A percentile compares a stretch with the other conserved stretches of the same genome.
phyloP scores from a whole-genome alignment of 2,888 invertebrate species.

The Brassicogethes aeneus region DNA sequence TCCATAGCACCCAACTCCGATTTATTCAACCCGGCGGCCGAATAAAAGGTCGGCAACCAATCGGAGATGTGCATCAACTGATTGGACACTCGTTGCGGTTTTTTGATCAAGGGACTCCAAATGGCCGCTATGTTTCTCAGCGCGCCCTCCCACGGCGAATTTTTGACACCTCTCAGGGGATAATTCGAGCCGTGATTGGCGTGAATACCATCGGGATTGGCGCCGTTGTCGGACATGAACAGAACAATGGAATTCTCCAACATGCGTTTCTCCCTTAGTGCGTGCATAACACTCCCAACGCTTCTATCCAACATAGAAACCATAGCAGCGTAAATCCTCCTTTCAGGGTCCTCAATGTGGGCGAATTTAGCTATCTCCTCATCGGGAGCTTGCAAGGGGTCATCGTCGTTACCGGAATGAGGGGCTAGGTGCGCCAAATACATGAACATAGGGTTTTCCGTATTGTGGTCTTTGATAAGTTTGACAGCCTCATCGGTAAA shows the following conservation, averaged over 20 bases:
- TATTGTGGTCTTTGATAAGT: constrained; percentile 48
- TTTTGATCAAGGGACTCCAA: constrained; percentile 53
- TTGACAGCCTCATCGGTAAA: constrained; percentile 56
- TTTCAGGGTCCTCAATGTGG: constrained; percentile 55
- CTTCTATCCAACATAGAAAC: constrained; percentile 81
- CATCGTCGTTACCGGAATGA: constrained; percentile 54
- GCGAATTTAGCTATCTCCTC: constrained; percentile 59
- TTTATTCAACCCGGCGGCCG: constrained; percentile 47
- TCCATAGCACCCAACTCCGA: constrained; percentile 45
- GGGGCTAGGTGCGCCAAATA: constrained; percentile 62
- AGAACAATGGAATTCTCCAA: constrained; percentile 76
- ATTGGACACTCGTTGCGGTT: constrained; percentile 48
- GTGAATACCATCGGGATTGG: constrained; percentile 63
- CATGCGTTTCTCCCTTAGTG: constrained; percentile 59
- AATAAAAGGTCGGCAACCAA: constrained; percentile 60
- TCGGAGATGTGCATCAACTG: constrained; percentile 59
- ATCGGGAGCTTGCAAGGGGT: constrained; percentile 63
- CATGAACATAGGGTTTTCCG: constrained; percentile 52
- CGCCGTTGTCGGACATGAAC: constrained; percentile 87
- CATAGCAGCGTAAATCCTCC: constrained; percentile 74
- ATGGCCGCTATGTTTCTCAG: constrained; percentile 54
- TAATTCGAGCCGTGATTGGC: constrained; percentile 72
- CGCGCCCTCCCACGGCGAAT: constrained; percentile 65
- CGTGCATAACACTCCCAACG: constrained; percentile 67
- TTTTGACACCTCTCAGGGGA: constrained; percentile 69